Evolutionary conservation across 2,888 invertebrate genomes (phyloP).

Genomic region (Metallyticus violacea): DNA sequence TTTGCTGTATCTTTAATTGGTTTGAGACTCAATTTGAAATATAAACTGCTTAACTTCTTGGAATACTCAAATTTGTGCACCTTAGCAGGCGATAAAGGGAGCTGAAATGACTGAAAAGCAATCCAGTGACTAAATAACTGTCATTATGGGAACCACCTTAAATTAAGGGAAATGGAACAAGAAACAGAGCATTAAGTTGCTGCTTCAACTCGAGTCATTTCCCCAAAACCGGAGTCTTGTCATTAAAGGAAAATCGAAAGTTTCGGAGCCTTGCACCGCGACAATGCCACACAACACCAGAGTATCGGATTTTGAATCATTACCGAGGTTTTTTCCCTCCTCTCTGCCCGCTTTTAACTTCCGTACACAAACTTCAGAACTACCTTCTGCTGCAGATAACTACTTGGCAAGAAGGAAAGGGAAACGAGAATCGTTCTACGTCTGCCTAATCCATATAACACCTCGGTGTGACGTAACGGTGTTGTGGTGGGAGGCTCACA

Average conservation of each 20-base stretch:
- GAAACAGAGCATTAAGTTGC: not conserved
- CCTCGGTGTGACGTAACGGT: too few species aligned
- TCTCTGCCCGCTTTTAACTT: not conserved
- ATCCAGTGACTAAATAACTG: not conserved
- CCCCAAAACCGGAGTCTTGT: not conserved
- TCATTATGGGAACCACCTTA: not conserved
- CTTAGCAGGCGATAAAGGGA: not conserved
- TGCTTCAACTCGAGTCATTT: not conserved
- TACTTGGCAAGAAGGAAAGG: not conserved
- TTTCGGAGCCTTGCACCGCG: not conserved
- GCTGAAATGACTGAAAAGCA: not conserved
- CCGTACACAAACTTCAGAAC: not conserved
- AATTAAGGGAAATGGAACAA: not conserved
- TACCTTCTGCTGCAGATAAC: not conserved
- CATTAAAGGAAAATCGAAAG: slow-evolving; percentile 12
- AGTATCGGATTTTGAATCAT: slow-evolving; percentile 14
- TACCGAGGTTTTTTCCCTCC: not conserved
- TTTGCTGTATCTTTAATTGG: too few species aligned
- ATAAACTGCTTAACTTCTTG: not conserved
- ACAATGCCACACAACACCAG: not conserved
- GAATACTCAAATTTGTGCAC: not conserved
- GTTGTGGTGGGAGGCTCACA: too few species aligned
- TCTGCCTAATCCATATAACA: not conserved
- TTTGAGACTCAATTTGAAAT: not conserved
- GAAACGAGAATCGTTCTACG: not conserved